These are phyloP conservation scores for Chaetorhynchus papuensis DNA, from an alignment of 2,113 vertebrate genomes.

Conservation along the genomic window DNA sequence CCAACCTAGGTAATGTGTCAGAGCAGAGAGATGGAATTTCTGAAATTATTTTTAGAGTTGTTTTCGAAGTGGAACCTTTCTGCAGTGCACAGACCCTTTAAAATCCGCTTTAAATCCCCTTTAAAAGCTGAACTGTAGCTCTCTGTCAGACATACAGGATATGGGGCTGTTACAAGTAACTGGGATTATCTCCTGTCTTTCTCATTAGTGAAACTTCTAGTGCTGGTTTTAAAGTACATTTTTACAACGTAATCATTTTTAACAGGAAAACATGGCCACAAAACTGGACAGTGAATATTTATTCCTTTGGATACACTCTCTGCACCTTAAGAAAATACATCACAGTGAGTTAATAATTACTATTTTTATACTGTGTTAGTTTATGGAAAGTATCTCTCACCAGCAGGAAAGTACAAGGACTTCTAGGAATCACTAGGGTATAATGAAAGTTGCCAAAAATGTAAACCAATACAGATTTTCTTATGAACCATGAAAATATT, in stretches of 20 bases:
- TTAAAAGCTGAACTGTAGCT: background rate
- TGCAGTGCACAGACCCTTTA: background rate
- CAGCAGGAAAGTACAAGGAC: slow-evolving; percentile 66
- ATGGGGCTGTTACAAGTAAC: background rate
- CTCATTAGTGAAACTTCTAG: background rate
- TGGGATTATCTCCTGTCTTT: background rate
- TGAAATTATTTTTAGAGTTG: background rate
- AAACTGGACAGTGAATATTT: background rate
- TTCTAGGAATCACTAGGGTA: slow-evolving; percentile 70
- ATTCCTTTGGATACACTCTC: background rate
- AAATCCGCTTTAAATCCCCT: background rate
- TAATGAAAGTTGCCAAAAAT: slow-evolving; percentile 75
- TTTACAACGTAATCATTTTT: slow-evolving; percentile 2
- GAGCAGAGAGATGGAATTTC: background rate
- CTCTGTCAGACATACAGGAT: background rate
- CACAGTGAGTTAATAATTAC: slow-evolving; percentile 63
- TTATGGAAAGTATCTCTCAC: slow-evolving; percentile 70
- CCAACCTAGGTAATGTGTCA: background rate
- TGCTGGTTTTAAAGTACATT: background rate
- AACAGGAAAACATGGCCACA: background rate
- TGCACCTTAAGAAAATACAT: slow-evolving; percentile 56
- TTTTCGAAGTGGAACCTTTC: background rate
- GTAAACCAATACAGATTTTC: slow-evolving; percentile 77
- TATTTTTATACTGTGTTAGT: slow-evolving; percentile 69
- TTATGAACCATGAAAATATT: slow-evolving; percentile 74